Percentiles rank a stretch among this genome's conserved stretches.
These are phyloP conservation scores for Aricia artaxerxes DNA, from an alignment of 2,888 invertebrate genomes.

Conservation along the genomic window DNA sequence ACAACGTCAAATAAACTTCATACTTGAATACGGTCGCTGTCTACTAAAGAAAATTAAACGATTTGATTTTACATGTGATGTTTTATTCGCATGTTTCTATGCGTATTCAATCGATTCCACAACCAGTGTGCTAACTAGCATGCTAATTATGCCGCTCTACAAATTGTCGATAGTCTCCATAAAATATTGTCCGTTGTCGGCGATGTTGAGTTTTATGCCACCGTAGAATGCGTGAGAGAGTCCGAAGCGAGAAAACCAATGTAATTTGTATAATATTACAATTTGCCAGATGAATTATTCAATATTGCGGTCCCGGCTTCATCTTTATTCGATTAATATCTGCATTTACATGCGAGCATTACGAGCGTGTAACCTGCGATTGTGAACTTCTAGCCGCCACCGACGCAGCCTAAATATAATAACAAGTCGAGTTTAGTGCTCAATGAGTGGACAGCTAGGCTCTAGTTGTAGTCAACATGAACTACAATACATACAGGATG, in stretches of 20 bases:
- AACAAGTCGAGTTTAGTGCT: slow-evolving; percentile 7
- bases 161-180: slow-evolving; percentile 16
- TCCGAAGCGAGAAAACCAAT: slow-evolving; percentile 63
- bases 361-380: slow-evolving; percentile 32
- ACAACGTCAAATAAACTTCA: neutral
- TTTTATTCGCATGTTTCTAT: slow-evolving; percentile 9
- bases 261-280: slow-evolving; percentile 72
- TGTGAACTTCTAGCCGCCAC: slow-evolving; percentile 23
- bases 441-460: neutral
- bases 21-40: neutral
- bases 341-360: slow-evolving; percentile 37
- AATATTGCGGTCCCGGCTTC: slow-evolving; percentile 55
- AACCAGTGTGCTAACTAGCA: slow-evolving; percentile 10
- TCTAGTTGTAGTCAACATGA: neutral
- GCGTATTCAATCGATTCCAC: slow-evolving; percentile 11
- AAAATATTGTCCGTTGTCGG: slow-evolving; percentile 14
- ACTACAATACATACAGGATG: no score
- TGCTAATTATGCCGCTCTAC: neutral
- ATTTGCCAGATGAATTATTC: slow-evolving; percentile 75
- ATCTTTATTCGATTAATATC: slow-evolving; percentile 62
- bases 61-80: neutral
- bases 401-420: neutral
- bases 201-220: slow-evolving; percentile 27
- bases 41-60: slow-evolving; percentile 12
- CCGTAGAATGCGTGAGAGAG: slow-evolving; percentile 44